A percentile compares a stretch with the other conserved stretches of the same genome.
Conservation (phyloP, 2,113 vertebrate species). For the Psittacus erithacus region DNA sequence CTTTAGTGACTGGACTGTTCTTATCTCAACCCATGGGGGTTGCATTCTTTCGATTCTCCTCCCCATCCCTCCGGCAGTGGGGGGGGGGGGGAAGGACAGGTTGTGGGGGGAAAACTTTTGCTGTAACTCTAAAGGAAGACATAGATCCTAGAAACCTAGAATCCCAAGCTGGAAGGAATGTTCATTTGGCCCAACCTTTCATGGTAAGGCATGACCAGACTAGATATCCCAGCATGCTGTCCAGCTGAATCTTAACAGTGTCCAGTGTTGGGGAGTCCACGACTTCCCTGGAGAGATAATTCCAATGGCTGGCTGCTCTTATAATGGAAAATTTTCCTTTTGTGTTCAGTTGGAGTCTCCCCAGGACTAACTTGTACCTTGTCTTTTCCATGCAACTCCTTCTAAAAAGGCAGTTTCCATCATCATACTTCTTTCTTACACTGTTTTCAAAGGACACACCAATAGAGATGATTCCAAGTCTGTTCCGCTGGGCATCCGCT, state of each 20-base stretch:
- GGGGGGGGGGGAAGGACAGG: no score
- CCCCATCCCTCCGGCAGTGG: no score
- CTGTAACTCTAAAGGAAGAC: background rate
- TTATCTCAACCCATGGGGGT: no score
- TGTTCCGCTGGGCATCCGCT: accelerated
- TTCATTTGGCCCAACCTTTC: background rate
- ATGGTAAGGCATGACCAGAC: background rate
- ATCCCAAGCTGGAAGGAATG: background rate
- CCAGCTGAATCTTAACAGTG: background rate
- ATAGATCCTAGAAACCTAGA: background rate
- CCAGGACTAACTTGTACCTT: background rate
- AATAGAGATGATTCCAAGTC: background rate
- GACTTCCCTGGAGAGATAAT: background rate
- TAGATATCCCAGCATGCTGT: background rate
- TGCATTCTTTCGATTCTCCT: no score
- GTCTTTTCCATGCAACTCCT: background rate
- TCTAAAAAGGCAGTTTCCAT: background rate
- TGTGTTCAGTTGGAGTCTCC: background rate
- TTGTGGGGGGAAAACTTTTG: background rate
- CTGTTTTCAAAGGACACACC: background rate
- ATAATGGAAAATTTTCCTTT: background rate
- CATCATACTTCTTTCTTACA: background rate
- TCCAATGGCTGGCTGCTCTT: background rate
- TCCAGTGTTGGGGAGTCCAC: background rate
- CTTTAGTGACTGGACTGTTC: no score